phyloP scores from a whole-genome alignment of 2,888 invertebrate species.

The Chrysolina americana region DNA sequence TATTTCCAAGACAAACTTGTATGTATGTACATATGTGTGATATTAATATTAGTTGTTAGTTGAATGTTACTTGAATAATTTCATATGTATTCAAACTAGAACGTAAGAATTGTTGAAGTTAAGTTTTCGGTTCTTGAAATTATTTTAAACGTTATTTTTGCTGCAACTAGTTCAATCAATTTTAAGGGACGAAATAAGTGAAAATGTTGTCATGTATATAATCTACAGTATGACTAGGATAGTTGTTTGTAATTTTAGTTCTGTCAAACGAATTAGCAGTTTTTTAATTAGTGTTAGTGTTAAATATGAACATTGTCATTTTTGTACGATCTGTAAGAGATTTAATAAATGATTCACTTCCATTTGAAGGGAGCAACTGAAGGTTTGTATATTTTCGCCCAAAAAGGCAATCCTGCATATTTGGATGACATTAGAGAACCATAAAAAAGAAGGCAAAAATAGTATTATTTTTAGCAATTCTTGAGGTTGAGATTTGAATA shows the following conservation, averaged over 20 bases:
- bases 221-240: background rate
- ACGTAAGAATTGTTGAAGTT: background rate
- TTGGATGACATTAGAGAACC: too few relatives aligned
- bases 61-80: background rate
- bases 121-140: background rate
- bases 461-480: too few relatives aligned
- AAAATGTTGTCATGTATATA: background rate
- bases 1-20: background rate
- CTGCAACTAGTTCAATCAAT: too few relatives aligned
- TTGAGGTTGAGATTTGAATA: too few relatives aligned
- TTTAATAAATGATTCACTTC: background rate
- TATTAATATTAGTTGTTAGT: slow-evolving; percentile 9
- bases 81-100: background rate
- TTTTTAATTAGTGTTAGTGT: background rate
- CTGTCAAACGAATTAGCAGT: background rate
- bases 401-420: too few relatives aligned
- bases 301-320: slow-evolving; percentile 1
- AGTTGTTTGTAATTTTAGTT: background rate
- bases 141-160: background rate
- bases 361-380: too few relatives aligned
- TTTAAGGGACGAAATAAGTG: background rate
- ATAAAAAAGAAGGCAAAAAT: too few relatives aligned
- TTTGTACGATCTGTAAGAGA: background rate
- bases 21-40: background rate
- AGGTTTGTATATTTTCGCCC: too few relatives aligned